Conservation (phyloP, 2,797 vertebrate genomes). For the Brachyrhaphis roseni region DNA sequence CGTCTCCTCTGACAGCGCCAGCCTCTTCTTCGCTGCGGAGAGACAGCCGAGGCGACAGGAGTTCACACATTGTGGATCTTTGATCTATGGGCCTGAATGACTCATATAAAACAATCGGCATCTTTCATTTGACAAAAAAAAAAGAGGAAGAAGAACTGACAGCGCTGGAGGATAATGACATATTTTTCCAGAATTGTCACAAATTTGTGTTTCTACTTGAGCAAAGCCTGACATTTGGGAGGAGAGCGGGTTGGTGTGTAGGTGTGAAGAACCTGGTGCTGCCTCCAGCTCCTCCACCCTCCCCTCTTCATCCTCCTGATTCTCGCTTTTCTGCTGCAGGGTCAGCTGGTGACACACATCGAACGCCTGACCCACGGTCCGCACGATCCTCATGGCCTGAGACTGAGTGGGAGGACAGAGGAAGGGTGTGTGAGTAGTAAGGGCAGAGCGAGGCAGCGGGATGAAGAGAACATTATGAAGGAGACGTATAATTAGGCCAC, state of each 20-base stretch:
- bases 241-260: conserved; percentile 6
- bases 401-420: conserved; percentile 79
- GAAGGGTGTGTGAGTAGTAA: conserved; percentile 5
- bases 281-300: conserved; percentile 75
- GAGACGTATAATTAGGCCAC: conserved; percentile 30
- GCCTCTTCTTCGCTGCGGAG: conserved; percentile 74
- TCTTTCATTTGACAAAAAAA: conserved; percentile 15
- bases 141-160: background rate
- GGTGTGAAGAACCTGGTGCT: conserved; percentile 63
- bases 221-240: conserved; percentile 15
- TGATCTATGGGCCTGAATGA: conserved; percentile 40
- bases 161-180: conserved; percentile 25
- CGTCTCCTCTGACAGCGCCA: conserved; percentile 69
- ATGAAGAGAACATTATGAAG: conserved; percentile 27
- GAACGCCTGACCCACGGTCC: conserved; percentile 96
- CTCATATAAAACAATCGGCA: conserved; percentile 36
- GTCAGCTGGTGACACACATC: conserved; percentile 98
- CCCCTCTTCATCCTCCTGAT: conserved; percentile 83
- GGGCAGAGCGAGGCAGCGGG: conserved; percentile 9
- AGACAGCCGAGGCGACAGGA: conserved; percentile 18
- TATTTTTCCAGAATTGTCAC: background rate
- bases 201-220: conserved; percentile 12
- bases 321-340: conserved; percentile 87
- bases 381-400: conserved; percentile 96
- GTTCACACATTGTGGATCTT: conserved; percentile 30